phyloP scores from a whole-genome alignment of 2,888 invertebrate species.

The Acleris emargana region DNA sequence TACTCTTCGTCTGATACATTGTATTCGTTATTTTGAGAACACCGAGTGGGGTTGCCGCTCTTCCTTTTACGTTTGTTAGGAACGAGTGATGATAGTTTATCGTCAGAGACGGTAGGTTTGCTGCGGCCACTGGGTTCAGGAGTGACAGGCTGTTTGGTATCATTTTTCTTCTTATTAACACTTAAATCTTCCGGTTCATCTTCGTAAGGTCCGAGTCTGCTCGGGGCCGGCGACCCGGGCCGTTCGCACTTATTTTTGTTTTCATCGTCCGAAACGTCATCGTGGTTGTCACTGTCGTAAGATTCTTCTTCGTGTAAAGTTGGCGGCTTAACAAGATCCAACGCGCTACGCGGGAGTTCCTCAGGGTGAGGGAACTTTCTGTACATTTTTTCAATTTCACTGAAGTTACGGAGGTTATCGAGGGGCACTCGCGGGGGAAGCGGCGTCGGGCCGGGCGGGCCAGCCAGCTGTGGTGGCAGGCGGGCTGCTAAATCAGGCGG shows the following conservation, averaged over 20 bases:
- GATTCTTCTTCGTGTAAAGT: conserved; percentile 63
- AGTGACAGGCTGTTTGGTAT: conserved; percentile 76
- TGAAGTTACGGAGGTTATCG: conserved; percentile 78
- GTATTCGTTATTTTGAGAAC: conserved; percentile 84
- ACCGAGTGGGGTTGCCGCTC: conserved; percentile 91
- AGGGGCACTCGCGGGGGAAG: conserved; percentile 82
- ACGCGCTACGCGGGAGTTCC: conserved; percentile 60
- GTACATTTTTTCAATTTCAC: conserved; percentile 82
- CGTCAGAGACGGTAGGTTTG: conserved; percentile 71
- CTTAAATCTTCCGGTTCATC: conserved; percentile 88
- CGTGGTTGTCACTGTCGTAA: conserved; percentile 70
- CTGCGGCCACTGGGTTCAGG: conserved; percentile 57
- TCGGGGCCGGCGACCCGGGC: conserved; percentile 55
- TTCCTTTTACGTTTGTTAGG: conserved; percentile 91
- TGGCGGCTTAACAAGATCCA: conserved; percentile 67
- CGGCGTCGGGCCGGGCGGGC: conserved; percentile 63
- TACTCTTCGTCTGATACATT: conserved; percentile 78
- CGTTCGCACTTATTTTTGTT: conserved; percentile 58
- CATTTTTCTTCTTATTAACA: conserved; percentile 86
- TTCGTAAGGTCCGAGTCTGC: conserved; percentile 65
- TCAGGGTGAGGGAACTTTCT: conserved; percentile 72
- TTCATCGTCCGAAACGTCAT: conserved; percentile 68
- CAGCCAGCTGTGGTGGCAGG: conserved; percentile 62
- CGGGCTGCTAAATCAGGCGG: conserved; percentile 83
- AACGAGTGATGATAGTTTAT: conserved; percentile 70